Percentiles rank a stretch among this genome's conserved stretches.
Evolutionary conservation across 1,140 invertebrate genomes (phyloP).

Genomic region (Rhopalosiphum padi): DNA sequence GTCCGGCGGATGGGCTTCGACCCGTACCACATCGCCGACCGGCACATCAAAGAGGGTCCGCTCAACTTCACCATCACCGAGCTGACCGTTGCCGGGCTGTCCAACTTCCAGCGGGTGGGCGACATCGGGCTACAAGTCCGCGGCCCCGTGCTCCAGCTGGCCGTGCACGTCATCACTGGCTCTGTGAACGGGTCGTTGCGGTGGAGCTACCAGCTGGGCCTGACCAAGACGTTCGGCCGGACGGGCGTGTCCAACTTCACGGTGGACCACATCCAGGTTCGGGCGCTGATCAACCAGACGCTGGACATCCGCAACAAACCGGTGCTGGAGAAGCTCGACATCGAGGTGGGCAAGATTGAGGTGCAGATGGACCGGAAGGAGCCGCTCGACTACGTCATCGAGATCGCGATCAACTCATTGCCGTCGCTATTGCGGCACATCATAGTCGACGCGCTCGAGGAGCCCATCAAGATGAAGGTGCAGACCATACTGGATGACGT

Average conservation of each 20-base stretch:
- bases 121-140: constrained; percentile 77
- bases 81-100: constrained; percentile 67
- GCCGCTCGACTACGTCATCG: constrained; percentile 79
- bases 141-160: constrained; percentile 70
- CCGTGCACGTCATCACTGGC: constrained; percentile 79
- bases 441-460: constrained; percentile 82
- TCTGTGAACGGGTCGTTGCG: constrained; percentile 75
- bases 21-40: constrained; percentile 67
- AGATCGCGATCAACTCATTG: constrained; percentile 75
- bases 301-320: constrained; percentile 77
- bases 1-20: constrained; percentile 75
- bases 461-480: constrained; percentile 73
- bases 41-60: constrained; percentile 51
- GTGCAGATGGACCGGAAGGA: constrained; percentile 72
- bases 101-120: constrained; percentile 80
- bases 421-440: constrained; percentile 83
- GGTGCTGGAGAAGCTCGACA: constrained; percentile 74
- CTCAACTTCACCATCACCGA: constrained; percentile 59
- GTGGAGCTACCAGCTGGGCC: constrained; percentile 69
- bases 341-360: constrained; percentile 79
- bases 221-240: constrained; percentile 63
- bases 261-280: constrained; percentile 70
- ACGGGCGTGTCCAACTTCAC: constrained; percentile 74
- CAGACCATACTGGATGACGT: constrained; percentile 75
- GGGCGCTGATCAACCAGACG: constrained; percentile 74